Base-by-base conservation (phyloP, 2,797 vertebrate species). In the Chaetophractus vellerosus region DNA sequence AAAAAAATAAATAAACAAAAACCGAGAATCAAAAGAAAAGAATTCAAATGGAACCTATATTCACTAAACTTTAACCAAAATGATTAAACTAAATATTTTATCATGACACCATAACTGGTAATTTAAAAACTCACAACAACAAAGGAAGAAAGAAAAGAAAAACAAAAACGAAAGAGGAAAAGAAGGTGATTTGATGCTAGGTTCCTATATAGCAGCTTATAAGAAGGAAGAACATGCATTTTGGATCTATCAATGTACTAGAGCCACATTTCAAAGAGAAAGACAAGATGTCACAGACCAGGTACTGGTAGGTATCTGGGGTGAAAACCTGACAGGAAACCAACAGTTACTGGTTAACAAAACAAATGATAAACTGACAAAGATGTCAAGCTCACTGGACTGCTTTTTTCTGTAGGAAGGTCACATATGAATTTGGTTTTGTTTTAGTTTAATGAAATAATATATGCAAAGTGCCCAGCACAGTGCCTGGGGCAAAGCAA, bases 21-120 rank as follows among this genome's bases (percentile, higher is more conserved):
- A n/a, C n/a, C 80, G 55, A 76, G 82, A 86, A 76, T 9, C 55
- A 55, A 78, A 92, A 87, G 16, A 80, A 78, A 90, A 91, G 16
- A 80, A 82, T 33, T 95, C 86, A 88, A 89, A 86, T 33, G 28
- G 48, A 80, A 81, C 33, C 26, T 45, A 41, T 33, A 71, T 72
- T 83, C 90, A 89, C 82, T 75, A 75, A 5, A 96, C 45, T 33
- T 90, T 36, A 87, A 71, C 55, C 41, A 83, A 96, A 93, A 92
- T 75, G 63, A 95, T 33, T 4, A 94, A 75, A 63, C 6, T 12
- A 59, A 85, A 66, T 69, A 41, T 79, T 86, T 82, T 81, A 84
- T 87, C 26, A 69, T 45, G 36, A 74, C 8, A 74, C 23, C 14
- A 45, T 55, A 63, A 89, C 0, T 15, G 38, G 41, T 66, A 57